Conservation (phyloP, 2,888 invertebrate genomes). For the Drosophila anceps region DNA sequence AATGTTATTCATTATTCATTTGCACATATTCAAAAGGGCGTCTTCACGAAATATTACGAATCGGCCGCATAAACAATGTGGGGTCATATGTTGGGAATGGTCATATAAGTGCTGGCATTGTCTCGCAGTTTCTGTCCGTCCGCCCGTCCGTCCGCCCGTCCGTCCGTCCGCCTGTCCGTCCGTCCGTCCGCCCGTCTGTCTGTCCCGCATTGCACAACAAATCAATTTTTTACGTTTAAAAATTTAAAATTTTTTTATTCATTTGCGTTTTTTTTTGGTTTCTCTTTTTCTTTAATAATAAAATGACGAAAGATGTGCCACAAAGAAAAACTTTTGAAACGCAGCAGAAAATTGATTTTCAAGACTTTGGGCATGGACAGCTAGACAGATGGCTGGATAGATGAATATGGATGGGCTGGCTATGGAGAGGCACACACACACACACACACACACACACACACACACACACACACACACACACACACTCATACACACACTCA, state of each 20-base stretch:
- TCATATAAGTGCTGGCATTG: slow-evolving; percentile 37
- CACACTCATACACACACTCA: slow-evolving; percentile 12
- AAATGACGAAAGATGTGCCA: slow-evolving; percentile 56
- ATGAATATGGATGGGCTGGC: slow-evolving; percentile 47
- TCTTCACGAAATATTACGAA: slow-evolving; percentile 30
- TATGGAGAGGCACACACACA: slow-evolving; percentile 28
- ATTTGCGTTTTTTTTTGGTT: slow-evolving; percentile 17
- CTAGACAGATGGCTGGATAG: slow-evolving; percentile 35
- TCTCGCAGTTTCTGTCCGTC: slow-evolving; percentile 18
- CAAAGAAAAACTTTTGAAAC: slow-evolving; percentile 52
- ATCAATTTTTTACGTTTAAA: slow-evolving; percentile 58
- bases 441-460: slow-evolving; percentile 28
- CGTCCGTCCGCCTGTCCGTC: not conserved
- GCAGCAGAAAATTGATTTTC: slow-evolving; percentile 67
- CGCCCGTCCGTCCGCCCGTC: not conserved
- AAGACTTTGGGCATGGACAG: slow-evolving; percentile 31
- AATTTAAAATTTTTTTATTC: slow-evolving; percentile 40
- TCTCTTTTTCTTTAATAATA: slow-evolving; percentile 39
- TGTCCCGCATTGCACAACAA: slow-evolving; percentile 56
- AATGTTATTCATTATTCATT: slow-evolving; percentile 21
- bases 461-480: slow-evolving; percentile 31
- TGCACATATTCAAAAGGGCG: slow-evolving; percentile 29
- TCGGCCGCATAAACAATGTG: slow-evolving; percentile 9
- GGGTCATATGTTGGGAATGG: slow-evolving; percentile 11
- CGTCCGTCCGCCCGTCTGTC: slow-evolving; percentile 11